Base-by-base conservation (phyloP, 2,113 vertebrate genomes). In the Brachionichthys hirsutus region DNA sequence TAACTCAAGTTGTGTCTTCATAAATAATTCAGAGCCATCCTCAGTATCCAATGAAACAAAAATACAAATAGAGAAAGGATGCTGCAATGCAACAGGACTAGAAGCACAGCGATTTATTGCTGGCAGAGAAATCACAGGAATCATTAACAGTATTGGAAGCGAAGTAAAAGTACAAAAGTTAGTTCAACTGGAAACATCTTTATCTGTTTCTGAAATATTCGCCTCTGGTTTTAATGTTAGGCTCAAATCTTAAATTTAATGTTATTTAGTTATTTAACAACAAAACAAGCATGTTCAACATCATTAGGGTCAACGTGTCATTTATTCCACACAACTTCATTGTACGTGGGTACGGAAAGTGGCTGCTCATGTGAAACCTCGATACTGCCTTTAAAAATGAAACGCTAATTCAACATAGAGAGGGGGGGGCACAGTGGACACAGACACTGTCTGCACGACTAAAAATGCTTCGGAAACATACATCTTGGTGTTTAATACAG, bases 261-360 rank as follows among this genome's bases (percentile, higher is more conserved):
- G 5, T 30, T 30, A 6, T 30, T 30, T 30, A 30, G 8, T 30
- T 30, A 2, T 6, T n/a, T 30, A 30, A 30, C 4, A 30, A 30
- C 42, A 34, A 70, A 49, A 65, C 48, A 62, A 17, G 60, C 12
- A 71, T 22, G 42, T 42, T 35, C 41, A 54, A 17, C 35, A 50
- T n/a, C 14, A 18, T 59, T 63, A 63, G 59, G 54, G 71, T 85
- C 75, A 78, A 77, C 60, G 73, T 78, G 73, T 79, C 57, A 66
- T 89, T 87, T 89, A 87, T 87, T 85, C 68, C 75, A 84, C 78
- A 86, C 44, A 51, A 77, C 67, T 71, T 85, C 53, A 66, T 74
- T 78, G 67, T 65, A 85, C 3, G 58, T 74, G 77, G 74, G 19
- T 72, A 79, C 17, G 62, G 70, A 73, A 80, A 80, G 65, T 79